Conservation (phyloP, 2,797 vertebrate genomes). For the Neostethus bicornis region DNA sequence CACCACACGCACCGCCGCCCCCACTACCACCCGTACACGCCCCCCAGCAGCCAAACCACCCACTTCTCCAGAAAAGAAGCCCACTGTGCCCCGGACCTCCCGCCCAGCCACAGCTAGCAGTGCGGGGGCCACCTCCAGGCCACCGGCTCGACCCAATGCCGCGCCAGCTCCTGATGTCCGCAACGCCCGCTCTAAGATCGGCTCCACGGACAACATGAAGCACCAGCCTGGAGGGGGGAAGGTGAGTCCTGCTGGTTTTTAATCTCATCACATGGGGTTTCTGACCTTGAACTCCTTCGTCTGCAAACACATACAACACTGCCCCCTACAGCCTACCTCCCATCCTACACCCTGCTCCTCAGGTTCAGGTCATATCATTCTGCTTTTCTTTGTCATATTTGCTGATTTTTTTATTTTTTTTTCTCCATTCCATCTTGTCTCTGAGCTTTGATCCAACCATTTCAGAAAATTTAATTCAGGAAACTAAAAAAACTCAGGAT, state of each 20-base stretch:
- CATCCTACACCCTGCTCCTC: too few relatives aligned
- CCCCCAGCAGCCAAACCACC: conserved; percentile 59
- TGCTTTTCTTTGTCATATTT: too few relatives aligned
- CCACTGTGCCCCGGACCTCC: conserved; percentile 57
- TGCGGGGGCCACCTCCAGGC: conserved; percentile 44
- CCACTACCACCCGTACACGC: conserved; percentile 48
- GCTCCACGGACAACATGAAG: conserved; percentile 97
- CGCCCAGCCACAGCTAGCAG: conserved; percentile 43
- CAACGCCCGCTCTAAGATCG: conserved; percentile 90
- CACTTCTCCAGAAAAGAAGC: conserved; percentile 79
- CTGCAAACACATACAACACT: background rate
- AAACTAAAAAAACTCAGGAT: too few relatives aligned
- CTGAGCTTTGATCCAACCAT: too few relatives aligned
- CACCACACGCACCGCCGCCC: conserved; percentile 46
- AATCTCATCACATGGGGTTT: background rate
- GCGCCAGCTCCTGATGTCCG: conserved; percentile 80
- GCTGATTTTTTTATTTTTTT: too few relatives aligned
- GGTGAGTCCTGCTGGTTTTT: conserved; percentile 81
- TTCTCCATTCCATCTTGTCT: too few relatives aligned
- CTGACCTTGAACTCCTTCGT: background rate
- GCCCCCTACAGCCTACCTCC: conserved; percentile 9
- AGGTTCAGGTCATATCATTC: too few relatives aligned
- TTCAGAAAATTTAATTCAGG: too few relatives aligned
- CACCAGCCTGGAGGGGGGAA: conserved; percentile 96
- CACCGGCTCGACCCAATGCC: conserved; percentile 60